Percentiles rank a stretch among this genome's conserved stretches.
phyloP scores from a whole-genome alignment of 2,888 invertebrate genomes.

The Thymelicus lineola region DNA sequence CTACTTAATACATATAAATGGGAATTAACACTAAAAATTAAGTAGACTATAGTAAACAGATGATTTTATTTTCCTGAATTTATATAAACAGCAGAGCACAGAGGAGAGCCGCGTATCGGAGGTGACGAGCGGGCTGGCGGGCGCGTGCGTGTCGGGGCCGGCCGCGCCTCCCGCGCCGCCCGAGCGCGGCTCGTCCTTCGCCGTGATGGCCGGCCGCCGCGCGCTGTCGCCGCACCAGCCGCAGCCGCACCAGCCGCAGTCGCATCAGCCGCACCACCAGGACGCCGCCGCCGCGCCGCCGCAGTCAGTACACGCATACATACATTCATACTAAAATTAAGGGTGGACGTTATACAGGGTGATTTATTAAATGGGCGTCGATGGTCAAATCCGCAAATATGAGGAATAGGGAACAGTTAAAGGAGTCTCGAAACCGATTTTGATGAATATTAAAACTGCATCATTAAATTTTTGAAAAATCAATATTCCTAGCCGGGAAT shows the following conservation, averaged over 20 bases:
- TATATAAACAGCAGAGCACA: conserved; percentile 39
- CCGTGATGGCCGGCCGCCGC: conserved; percentile 89
- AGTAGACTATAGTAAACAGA: too few species aligned
- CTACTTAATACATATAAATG: too few species aligned
- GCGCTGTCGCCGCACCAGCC: conserved; percentile 47
- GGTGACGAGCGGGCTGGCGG: conserved; percentile 49
- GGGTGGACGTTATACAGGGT: too few species aligned
- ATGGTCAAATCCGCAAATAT: too few species aligned
- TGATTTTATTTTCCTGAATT: background rate
- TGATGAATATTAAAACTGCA: too few species aligned
- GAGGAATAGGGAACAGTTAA: too few species aligned
- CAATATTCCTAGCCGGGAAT: too few species aligned
- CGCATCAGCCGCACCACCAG: conserved; percentile 78
- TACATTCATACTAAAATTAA: too few species aligned
- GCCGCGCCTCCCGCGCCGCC: conserved; percentile 89
- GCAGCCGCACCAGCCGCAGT: conserved; percentile 80
- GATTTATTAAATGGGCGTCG: too few species aligned
- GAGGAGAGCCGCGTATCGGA: conserved; percentile 57
- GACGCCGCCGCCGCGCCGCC: conserved; percentile 48
- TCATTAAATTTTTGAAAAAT: too few species aligned
- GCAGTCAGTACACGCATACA: conserved; percentile 29
- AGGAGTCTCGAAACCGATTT: too few species aligned
- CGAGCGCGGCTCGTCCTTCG: conserved; percentile 94
- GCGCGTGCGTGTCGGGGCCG: conserved; percentile 7
- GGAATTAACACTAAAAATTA: too few species aligned